Evolutionary conservation across 2,113 vertebrate species (phyloP), one percentile per base, ranked within the genome.

Genomic region (Colius striatus): DNA sequence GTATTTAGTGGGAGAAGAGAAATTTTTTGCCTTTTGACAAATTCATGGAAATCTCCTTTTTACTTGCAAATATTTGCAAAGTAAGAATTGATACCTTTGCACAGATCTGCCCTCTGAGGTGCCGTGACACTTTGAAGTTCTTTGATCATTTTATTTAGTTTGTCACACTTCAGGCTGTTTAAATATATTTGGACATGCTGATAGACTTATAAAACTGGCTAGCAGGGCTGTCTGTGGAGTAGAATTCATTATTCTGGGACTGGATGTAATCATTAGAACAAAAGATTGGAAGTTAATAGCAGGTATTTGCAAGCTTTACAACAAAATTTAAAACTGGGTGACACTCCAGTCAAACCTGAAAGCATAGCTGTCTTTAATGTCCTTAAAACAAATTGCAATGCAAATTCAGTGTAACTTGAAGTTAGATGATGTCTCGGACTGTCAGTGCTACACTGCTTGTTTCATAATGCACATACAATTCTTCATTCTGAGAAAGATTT

Each of bases 41-140:
- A 96, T 96, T 94, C 85, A 94, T 83, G 91, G 91, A 94, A 94
- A 92, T 95, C 55, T 76, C 74, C 89, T 92, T 94, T 95, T 94
- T 73, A 96, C 89, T 97, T 97, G 90, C 92, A 96, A 97, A 96
- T 92, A 92, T 94, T 96, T 95, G 88, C 94, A 89, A 95, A 96
- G 82, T 92, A 79, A 92, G 77, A 92, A 92, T 74, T 93, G 87
- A 91, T 90, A 94, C 94, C 77, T 95, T 93, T 94, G 92, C 90
- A 72, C 66, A 76, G 80, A 94, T 92, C 81, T 94, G 88, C 90
- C 95, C 94, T 57, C 66, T 94, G 94, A 96, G 92, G 92, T 91
- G 72, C 87, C 87, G 3, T 65, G 94, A 91, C 93, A 93, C 93
- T 96, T 96, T 95, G 96, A 97, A 97, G 94, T 95, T 73, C 96